phyloP scores from a whole-genome alignment of 2,113 vertebrate genomes.

The Scartelaos histophorus region DNA sequence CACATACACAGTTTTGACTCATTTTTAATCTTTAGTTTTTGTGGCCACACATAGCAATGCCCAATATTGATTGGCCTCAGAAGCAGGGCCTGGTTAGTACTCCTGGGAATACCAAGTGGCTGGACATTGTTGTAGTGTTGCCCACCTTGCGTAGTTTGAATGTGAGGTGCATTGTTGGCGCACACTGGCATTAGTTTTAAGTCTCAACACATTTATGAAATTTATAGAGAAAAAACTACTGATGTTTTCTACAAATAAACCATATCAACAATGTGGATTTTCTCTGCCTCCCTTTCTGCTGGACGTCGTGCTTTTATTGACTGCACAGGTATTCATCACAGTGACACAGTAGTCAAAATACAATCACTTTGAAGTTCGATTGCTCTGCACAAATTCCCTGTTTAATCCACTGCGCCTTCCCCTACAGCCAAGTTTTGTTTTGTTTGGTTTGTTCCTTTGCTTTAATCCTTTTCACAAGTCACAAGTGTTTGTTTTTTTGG shows the following conservation, averaged over 20 bases:
- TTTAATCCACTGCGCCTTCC: not conserved
- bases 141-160: too few species aligned
- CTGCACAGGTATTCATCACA: not conserved
- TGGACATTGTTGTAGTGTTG: too few species aligned
- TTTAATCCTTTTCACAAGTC: not conserved
- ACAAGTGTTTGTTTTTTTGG: not conserved
- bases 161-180: too few species aligned
- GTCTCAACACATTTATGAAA: too few species aligned
- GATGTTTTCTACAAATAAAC: not conserved
- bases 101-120: too few species aligned
- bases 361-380: not conserved
- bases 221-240: too few species aligned
- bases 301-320: constrained; percentile 9
- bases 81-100: too few species aligned
- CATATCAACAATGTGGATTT: constrained; percentile 11
- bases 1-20: not conserved
- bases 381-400: not conserved
- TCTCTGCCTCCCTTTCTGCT: constrained; percentile 6
- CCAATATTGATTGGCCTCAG: too few species aligned
- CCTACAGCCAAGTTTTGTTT: not conserved
- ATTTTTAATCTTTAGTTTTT: not conserved
- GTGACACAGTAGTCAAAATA: constrained; percentile 3
- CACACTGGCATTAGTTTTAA: too few species aligned
- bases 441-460: not conserved
- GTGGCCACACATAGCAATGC: too few species aligned